phyloP scores from a whole-genome alignment of 1,140 invertebrate genomes.

The Homarus americanus region DNA sequence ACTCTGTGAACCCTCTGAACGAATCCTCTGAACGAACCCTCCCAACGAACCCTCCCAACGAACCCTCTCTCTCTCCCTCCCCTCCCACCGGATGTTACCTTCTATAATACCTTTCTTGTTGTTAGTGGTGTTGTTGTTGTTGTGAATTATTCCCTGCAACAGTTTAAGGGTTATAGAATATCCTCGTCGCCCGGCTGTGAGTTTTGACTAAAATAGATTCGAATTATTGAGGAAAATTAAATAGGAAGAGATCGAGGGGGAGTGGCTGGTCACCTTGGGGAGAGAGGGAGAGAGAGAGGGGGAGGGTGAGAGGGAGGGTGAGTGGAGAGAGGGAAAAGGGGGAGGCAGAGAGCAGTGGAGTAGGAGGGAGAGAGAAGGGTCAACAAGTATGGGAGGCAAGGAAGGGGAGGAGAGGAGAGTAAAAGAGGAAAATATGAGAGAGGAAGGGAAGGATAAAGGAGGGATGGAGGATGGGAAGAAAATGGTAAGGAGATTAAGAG shows the following conservation, averaged over 20 bases:
- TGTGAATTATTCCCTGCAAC: background rate
- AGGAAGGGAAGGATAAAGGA: background rate
- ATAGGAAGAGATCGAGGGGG: background rate
- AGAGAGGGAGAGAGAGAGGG: background rate
- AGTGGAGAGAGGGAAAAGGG: background rate
- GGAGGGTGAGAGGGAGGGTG: background rate
- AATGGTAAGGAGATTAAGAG: background rate
- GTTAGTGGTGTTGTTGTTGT: background rate
- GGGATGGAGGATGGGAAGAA: background rate
- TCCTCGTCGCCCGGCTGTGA: background rate
- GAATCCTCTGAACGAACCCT: background rate
- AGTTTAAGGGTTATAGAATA: no score
- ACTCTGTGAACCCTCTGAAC: background rate
- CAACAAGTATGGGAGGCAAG: background rate
- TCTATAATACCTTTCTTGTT: background rate
- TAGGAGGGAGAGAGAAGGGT: background rate
- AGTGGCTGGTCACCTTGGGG: background rate
- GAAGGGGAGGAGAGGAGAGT: background rate
- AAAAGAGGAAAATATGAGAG: background rate
- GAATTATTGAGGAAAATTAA: conserved; percentile 24
- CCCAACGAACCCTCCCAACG: background rate
- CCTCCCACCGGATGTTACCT: no score
- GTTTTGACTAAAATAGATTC: conserved; percentile 18
- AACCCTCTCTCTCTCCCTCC: background rate
- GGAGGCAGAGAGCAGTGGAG: background rate